Evolutionary conservation across 2,888 invertebrate genomes (phyloP).

Genomic region (Platycheirus albimanus): DNA sequence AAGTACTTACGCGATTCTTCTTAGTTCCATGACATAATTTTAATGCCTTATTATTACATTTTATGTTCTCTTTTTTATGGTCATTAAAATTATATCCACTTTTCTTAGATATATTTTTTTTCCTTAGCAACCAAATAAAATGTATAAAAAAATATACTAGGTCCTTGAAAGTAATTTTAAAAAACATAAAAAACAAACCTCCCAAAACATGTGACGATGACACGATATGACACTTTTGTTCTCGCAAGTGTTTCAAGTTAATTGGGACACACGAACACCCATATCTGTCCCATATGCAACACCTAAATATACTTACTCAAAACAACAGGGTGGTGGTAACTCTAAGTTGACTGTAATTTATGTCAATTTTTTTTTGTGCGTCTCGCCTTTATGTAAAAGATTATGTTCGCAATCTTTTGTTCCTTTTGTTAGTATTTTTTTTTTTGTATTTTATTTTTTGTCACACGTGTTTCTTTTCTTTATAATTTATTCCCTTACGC

Average conservation of each 20-base stretch:
- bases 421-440: slow-evolving; percentile 2
- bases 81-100: neutral
- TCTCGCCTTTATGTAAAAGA: slow-evolving; percentile 2
- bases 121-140: neutral
- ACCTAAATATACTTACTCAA: too few relatives aligned
- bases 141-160: neutral
- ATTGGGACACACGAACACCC: slow-evolving; percentile 35
- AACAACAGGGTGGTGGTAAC: neutral
- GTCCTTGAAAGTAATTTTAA: slow-evolving; percentile 11
- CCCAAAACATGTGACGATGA: slow-evolving; percentile 30
- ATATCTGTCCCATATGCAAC: slow-evolving; percentile 24
- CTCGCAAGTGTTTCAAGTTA: slow-evolving; percentile 13
- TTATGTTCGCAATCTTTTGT: neutral
- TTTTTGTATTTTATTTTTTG: neutral
- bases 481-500: slow-evolving; percentile 39
- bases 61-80: neutral
- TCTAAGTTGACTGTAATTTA: slow-evolving; percentile 35
- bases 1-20: too few relatives aligned
- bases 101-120: neutral
- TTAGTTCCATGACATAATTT: neutral
- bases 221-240: slow-evolving; percentile 25
- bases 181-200: slow-evolving; percentile 6
- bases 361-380: slow-evolving; percentile 22
- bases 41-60: slow-evolving; percentile 2
- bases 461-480: slow-evolving; percentile 37